Base-by-base conservation (phyloP, 2,797 vertebrate genomes). In the Oreortyx pictus region DNA sequence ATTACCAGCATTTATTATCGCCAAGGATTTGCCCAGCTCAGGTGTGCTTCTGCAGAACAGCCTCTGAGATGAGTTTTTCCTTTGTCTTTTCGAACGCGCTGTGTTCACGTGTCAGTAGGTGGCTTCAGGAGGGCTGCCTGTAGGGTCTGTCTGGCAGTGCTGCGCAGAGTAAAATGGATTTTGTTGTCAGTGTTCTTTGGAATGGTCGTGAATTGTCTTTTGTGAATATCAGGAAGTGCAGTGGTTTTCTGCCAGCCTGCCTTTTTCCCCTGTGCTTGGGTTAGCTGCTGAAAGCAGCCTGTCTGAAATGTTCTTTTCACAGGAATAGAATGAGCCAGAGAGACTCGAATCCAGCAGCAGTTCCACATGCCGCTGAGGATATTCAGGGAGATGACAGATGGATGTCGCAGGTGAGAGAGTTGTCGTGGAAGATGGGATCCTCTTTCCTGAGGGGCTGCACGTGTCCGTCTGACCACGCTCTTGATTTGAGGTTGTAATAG, bases 341-440 rank as follows among this genome's bases (percentile, higher is more conserved):
- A 84, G 98, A 98, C 50, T 72, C 97, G 11, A 99, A 99, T 95
- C 98, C 98, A 1, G 99, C 99, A 62, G 98, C 99, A 15, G 97
- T 98, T 43, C 97, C 99, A 6, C 97, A 98, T 29, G 98, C 98
- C 3, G 98, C 98, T 0, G 98, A 99, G 92, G 99, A 99, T 82
- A 80, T 98, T 6, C 99, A 99, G 88, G 99, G 99, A 18, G 99
- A 99, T 43, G 98, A 97, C 91, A 98, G 99, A 70, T 99, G 99
- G 99, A 98, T 99, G 97, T 98, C 99, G 37, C 99, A 99, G 99
- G 99, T 29, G 37, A 57, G 52, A 5, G 7, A 5, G 44, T 46
- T 82, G 33, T 50, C 60, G 5, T 56, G 54, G 17, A 31, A 44
- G 31, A 37, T 25, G 14, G 59, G 22, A 24, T 15, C 14, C 23